These are phyloP conservation scores for Hemicrepidius hirtus DNA, from an alignment of 2,888 invertebrate species.

Conservation along the genomic window DNA sequence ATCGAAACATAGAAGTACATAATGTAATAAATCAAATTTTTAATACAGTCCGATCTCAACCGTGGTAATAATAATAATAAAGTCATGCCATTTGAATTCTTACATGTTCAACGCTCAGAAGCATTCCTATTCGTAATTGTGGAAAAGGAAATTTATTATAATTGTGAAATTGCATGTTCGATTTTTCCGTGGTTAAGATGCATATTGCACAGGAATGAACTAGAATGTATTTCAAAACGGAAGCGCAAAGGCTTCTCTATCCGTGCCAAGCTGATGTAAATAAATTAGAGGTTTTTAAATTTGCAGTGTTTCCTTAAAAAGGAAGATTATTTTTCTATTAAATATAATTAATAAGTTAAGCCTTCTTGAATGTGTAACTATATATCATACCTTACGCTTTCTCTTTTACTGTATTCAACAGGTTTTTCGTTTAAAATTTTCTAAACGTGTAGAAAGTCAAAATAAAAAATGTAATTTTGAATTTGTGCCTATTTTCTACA, in stretches of 20 bases:
- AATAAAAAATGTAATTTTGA: too few relatives aligned
- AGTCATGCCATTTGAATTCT: too few relatives aligned
- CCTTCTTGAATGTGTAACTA: not conserved
- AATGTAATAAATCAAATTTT: too few relatives aligned
- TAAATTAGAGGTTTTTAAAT: not conserved
- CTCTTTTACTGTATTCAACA: conserved; percentile 2
- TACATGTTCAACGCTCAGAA: too few relatives aligned
- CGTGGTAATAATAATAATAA: too few relatives aligned
- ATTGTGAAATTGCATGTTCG: not conserved
- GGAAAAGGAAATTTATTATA: not conserved
- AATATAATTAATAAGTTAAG: not conserved
- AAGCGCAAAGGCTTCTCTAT: conserved; percentile 10
- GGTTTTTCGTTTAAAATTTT: not conserved
- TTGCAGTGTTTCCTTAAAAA: conserved; percentile 1
- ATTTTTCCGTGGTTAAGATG: conserved; percentile 7
- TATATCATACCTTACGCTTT: not conserved
- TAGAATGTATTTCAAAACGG: not conserved
- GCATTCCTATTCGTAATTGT: not conserved
- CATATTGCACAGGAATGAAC: not conserved
- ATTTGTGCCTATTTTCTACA: too few relatives aligned
- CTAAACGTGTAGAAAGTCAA: not conserved
- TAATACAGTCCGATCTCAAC: too few relatives aligned
- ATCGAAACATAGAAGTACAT: too few relatives aligned
- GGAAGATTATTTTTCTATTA: not conserved
- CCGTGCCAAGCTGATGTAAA: conserved; percentile 14